Conservation (phyloP, 1,140 invertebrate species). For the Drosophila pectinifera region DNA sequence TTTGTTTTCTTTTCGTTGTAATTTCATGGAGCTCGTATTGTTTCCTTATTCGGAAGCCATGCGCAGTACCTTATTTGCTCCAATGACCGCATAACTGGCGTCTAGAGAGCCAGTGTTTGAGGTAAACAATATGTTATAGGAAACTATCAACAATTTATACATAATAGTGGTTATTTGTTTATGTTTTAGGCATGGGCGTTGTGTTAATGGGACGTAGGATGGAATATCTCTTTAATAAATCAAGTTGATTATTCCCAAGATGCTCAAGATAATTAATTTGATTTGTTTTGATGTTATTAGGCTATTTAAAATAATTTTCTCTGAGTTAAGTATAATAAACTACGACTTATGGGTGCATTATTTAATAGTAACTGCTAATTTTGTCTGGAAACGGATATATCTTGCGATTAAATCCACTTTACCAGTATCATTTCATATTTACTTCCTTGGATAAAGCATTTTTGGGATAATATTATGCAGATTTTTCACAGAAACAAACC, state of each 20-base stretch:
- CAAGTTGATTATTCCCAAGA: not conserved
- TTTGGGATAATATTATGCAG: conserved; percentile 1
- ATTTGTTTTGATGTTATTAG: too few relatives aligned
- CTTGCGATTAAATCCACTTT: too few relatives aligned
- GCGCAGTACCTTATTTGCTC: conserved; percentile 37
- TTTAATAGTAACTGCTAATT: not conserved
- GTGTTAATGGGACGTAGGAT: too few relatives aligned
- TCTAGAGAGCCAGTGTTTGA: conserved; percentile 23
- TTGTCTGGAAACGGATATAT: too few relatives aligned
- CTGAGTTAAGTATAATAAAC: too few relatives aligned
- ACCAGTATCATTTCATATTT: not conserved
- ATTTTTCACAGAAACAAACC: not conserved
- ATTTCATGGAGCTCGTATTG: not conserved
- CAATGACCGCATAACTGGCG: conserved; percentile 48
- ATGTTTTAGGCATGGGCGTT: not conserved
- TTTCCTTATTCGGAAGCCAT: conserved; percentile 10
- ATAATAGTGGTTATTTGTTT: not conserved
- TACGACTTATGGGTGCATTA: too few relatives aligned
- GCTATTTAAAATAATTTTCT: not conserved
- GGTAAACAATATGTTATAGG: conserved; percentile 26
- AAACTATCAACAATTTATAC: conserved; percentile 17
- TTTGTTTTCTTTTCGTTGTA: conserved; percentile 16
- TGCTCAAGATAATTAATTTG: too few relatives aligned
- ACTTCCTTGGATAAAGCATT: not conserved
- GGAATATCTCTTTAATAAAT: not conserved